A percentile compares a stretch with the other conserved stretches of the same genome.
Conservation (phyloP, 2,113 vertebrate species). For the Castor canadensis region DNA sequence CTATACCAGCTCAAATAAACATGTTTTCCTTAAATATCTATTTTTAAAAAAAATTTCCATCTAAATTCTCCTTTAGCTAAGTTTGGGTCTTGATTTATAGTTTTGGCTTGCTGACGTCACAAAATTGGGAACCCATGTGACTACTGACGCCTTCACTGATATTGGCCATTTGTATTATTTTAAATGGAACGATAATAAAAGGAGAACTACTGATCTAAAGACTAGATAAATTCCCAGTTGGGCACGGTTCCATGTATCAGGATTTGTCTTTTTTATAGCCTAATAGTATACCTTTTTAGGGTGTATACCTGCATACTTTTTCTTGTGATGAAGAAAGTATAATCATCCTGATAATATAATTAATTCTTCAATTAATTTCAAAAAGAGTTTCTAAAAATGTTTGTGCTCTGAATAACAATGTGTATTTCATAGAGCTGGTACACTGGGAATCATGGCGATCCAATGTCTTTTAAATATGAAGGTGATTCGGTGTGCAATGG, state of each 20-base stretch:
- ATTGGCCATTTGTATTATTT: neutral
- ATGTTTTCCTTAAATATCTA: constrained; percentile 23
- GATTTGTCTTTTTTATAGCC: constrained; percentile 6
- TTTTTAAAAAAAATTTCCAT: neutral
- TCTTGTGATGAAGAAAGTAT: neutral
- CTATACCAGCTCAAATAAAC: constrained; percentile 22
- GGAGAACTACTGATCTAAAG: neutral
- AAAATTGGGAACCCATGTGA: neutral
- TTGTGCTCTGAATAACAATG: constrained; percentile 10
- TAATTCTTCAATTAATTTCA: constrained; percentile 62
- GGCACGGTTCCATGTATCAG: neutral
- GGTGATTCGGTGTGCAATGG: too few relatives aligned
- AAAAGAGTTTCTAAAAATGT: neutral
- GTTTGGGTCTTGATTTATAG: neutral
- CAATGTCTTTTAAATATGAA: neutral
- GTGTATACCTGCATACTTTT: neutral
- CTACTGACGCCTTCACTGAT: neutral
- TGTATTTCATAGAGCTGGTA: neutral
- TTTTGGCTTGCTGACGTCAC: neutral
- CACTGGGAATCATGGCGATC: neutral
- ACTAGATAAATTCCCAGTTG: neutral
- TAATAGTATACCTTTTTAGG: neutral
- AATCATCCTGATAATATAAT: neutral
- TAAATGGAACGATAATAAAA: neutral
- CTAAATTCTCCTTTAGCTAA: constrained; percentile 7